Conservation (phyloP, 2,797 vertebrate species). For the Moxostoma hubbsi region DNA sequence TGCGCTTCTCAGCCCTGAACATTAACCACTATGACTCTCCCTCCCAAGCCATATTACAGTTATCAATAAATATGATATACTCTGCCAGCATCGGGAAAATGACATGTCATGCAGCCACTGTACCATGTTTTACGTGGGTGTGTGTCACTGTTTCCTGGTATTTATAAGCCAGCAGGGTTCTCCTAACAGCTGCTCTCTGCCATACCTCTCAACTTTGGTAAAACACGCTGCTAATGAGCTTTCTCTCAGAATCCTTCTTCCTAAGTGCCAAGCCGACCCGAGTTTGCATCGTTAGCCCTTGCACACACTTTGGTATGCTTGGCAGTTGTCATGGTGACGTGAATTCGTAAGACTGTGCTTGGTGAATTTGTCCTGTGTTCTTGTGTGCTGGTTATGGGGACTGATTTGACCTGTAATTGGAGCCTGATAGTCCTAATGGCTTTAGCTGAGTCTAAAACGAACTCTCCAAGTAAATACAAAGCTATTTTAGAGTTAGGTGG, state of each 20-base stretch:
- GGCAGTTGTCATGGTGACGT: constrained; percentile 68
- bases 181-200: constrained; percentile 39
- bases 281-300: constrained; percentile 59
- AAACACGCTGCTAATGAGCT: constrained; percentile 56
- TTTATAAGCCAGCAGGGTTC: constrained; percentile 28
- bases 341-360: constrained; percentile 45
- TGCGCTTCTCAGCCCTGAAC: not conserved
- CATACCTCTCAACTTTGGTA: constrained; percentile 34
- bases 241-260: constrained; percentile 53
- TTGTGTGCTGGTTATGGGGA: constrained; percentile 50
- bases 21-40: not conserved
- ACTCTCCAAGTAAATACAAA: constrained; percentile 10
- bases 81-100: not conserved
- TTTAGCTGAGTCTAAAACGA: constrained; percentile 25
- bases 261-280: constrained; percentile 58
- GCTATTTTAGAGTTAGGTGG: not conserved
- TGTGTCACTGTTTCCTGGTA: constrained; percentile 23
- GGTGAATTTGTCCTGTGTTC: constrained; percentile 46
- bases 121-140: constrained; percentile 29
- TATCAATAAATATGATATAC: constrained; percentile 8
- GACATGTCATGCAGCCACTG: not conserved
- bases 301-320: constrained; percentile 44
- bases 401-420: constrained; percentile 44
- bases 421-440: constrained; percentile 37
- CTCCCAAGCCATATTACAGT: not conserved